phyloP scores from a whole-genome alignment of 2,113 vertebrate genomes.

The Corythaixoides concolor region DNA sequence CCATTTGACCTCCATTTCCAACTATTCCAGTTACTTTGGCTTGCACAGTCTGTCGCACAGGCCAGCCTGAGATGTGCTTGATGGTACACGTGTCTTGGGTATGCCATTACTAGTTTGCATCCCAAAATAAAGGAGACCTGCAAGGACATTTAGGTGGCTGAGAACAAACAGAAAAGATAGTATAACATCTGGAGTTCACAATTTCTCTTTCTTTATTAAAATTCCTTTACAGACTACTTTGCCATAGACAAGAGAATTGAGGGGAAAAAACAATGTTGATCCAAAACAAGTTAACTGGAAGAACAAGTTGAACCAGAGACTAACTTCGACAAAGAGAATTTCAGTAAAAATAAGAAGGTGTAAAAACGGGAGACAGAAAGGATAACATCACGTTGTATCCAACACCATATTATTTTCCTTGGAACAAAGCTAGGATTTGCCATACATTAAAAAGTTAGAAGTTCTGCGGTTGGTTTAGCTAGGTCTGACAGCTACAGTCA shows the following conservation, averaged over 20 bases:
- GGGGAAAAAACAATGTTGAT: background rate
- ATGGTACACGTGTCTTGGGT: background rate
- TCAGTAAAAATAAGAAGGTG: background rate
- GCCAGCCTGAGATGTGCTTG: background rate
- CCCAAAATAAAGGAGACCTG: background rate
- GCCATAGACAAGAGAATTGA: background rate
- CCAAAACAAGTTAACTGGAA: background rate
- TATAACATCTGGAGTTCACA: background rate
- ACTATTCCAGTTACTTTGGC: background rate
- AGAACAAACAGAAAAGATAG: background rate
- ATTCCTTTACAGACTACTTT: background rate
- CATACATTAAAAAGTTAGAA: background rate
- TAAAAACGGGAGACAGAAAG: background rate
- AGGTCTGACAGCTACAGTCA: background rate
- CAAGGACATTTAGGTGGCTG: background rate
- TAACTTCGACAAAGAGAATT: background rate
- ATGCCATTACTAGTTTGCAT: background rate
- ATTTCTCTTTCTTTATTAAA: background rate
- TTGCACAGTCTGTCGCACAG: background rate
- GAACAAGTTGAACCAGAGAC: background rate
- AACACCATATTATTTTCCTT: background rate
- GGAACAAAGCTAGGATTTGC: background rate
- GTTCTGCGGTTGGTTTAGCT: background rate
- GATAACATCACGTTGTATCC: background rate
- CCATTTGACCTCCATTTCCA: background rate